Base-by-base conservation (phyloP, 2,888 invertebrate genomes). In the Dione vanillae region DNA sequence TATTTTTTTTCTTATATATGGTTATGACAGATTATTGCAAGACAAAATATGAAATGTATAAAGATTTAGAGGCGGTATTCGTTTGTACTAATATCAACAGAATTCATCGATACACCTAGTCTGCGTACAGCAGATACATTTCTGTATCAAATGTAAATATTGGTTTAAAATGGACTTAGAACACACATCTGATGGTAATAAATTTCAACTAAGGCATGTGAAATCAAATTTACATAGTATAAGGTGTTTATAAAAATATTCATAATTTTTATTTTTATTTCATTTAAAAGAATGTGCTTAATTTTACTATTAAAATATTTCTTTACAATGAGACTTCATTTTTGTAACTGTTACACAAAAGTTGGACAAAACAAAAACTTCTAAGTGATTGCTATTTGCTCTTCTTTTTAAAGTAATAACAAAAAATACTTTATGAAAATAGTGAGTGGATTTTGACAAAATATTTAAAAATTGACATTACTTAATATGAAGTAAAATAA, bases 321-420 rank as follows among this genome's bases (percentile, higher is more conserved):
- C n/a, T n/a, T 37, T 54, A 14, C 2, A 3, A 54, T 9, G n/a
- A n/a, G 35, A 8, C 3, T 5, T 35, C 35, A n/a, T 5, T 37
- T 54, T 54, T 5, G 11, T n/a, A 5, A 54, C 37, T 37, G 11
- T 16, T 37, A n/a, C 2, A 54, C 9, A 54, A 37, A 37, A 54
- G 54, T 5, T 14, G 5, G 3, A 54, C n/a, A 6, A 9, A 10
- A 35, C 37, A 10, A 37, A 54, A 8, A 14, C 3, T 37, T 16
- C 37, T 37, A 16, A 54, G 35, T 37, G n/a, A 54, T 54, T 54
- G 54, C 37, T 37, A 37, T 37, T 37, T 37, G 37, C n/a, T 54
- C 54, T 35, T 54, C 5, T 16, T 54, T 27, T 54, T 16, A 37
- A 37, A 37, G 11, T 54, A n/a, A 1, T 47, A 47, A 16, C 16